Conservation (phyloP, 2,113 vertebrate species). For the Prochilodus magdalenae region DNA sequence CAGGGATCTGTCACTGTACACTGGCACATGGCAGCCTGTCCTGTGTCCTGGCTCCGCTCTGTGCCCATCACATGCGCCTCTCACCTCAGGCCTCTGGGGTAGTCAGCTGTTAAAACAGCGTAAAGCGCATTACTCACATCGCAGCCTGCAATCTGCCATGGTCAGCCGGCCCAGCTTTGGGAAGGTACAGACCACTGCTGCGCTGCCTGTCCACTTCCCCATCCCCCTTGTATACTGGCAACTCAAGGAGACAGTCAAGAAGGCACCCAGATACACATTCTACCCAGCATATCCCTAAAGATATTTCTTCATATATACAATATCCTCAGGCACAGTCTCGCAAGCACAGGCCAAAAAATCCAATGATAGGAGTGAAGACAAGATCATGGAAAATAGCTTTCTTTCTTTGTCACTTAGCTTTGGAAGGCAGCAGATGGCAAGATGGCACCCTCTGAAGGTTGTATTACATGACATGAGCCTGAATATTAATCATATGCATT, state of each 20-base stretch:
- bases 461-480: not conserved
- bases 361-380: not conserved
- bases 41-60: constrained; percentile 51
- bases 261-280: not conserved
- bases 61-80: constrained; percentile 61
- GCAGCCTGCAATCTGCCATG: constrained; percentile 79
- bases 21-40: constrained; percentile 64
- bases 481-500: not conserved
- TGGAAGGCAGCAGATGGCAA: not conserved
- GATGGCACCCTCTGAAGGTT: not conserved
- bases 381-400: not conserved
- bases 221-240: constrained; percentile 20
- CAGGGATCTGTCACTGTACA: constrained; percentile 57
- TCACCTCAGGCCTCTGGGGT: constrained; percentile 79
- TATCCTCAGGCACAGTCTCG: not conserved
- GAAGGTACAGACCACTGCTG: constrained; percentile 66
- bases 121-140: constrained; percentile 81
- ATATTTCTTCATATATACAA: not conserved
- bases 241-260: constrained; percentile 31
- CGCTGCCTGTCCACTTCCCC: constrained; percentile 1
- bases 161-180: constrained; percentile 72
- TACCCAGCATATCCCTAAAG: constrained; percentile 20
- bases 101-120: constrained; percentile 82
- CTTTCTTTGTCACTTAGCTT: not conserved
- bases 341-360: not conserved